Evolutionary conservation across 2,888 invertebrate genomes (phyloP), one percentile per base, ranked within the genome.

Genomic region (Lepidochrysops patricia): DNA sequence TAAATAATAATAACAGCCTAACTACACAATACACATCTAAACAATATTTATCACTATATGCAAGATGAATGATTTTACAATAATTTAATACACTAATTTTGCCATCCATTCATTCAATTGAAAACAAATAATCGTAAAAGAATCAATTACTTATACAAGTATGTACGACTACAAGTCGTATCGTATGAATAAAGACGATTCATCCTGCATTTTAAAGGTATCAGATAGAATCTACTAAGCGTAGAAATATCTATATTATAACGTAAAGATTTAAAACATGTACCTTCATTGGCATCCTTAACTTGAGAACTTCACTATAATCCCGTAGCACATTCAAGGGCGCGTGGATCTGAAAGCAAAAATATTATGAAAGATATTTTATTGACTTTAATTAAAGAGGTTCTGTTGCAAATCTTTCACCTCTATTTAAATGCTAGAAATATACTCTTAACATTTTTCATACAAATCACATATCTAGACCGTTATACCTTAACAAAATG

Each of bases 271-370:
- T 6, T 25, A 1, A 34, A 50, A 52, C 12, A 26, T 61, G 52
- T 74, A 89, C 94, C 91, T 94, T 96, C 96, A 98, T 98, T 2
- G 98, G 97, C 95, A 98, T 94, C 75, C 97, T 91, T 25, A 98
- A 90, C 79, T 98, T 97, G 69, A 98, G 90, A 71, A 97, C 95
- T 84, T 98, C 98, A 63, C 96, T 94, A 82, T 98, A 98, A 70
- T 96, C 91, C 67, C 94, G 91, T 57, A 98, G 83, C 4, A 98
- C 96, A 74, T 94, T 92, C 68, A 92, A 84, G 0, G 98, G 96
- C 0, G 96, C 96, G 81, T 97, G 96, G 62, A 98, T 92, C 92
- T 98, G 75, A 57, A 89, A 86, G 58, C 63, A 60, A 63, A 63
- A 67, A 59, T 15, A 19, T 32, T 7, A 2, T 37, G n/a, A 4